Percentiles rank a stretch among this genome's conserved stretches.
Conservation (phyloP, 2,888 invertebrate species). For the Alviniconcha strummeri region DNA sequence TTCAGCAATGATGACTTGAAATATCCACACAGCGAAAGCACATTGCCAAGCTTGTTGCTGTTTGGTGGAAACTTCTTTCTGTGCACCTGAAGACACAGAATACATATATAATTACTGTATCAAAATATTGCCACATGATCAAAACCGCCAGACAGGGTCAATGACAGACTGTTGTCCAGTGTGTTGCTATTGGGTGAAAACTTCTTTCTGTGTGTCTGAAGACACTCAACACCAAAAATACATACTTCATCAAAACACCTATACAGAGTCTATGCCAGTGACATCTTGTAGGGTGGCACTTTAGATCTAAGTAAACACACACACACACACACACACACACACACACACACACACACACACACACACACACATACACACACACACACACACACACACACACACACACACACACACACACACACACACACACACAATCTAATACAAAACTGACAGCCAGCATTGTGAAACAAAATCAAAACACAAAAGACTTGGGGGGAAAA, state of each 20-base stretch:
- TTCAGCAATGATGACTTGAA: conserved; percentile 41
- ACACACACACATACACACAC: neutral
- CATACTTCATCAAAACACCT: no score
- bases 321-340: neutral
- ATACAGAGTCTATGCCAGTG: no score
- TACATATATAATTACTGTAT: neutral
- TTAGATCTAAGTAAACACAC: neutral
- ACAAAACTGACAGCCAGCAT: no score
- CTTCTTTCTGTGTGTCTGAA: no score
- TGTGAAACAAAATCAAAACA: no score
- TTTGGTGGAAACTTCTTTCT: conserved; percentile 30
- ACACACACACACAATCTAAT: neutral
- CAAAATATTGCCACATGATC: neutral
- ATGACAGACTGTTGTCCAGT: no score
- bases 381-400: neutral
- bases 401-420: neutral
- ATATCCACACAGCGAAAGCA: conserved; percentile 49
- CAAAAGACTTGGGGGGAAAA: no score
- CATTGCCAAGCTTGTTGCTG: conserved; percentile 43
- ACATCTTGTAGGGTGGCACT: no score
- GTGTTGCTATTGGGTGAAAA: neutral
- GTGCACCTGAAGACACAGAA: conserved; percentile 37
- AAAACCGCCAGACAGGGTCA: neutral
- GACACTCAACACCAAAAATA: no score
- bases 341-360: neutral